Evolutionary conservation across 2,797 vertebrate species (phyloP), one percentile per base, ranked within the genome.

Genomic region (Antennarius maculatus): DNA sequence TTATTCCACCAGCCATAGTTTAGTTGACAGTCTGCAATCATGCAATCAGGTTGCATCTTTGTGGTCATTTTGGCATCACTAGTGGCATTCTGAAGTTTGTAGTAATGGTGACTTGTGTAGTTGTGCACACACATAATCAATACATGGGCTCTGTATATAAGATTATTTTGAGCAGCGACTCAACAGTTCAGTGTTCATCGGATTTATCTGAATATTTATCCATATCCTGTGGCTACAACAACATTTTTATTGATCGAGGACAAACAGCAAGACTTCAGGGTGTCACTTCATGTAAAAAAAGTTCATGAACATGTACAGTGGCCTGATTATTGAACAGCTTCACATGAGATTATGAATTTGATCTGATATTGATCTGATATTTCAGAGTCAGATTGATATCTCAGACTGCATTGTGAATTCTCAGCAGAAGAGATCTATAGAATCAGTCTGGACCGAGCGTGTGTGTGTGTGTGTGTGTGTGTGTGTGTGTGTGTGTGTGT

Each of bases 401-500:
- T 17, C 18, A 56, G 27, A 28, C 31, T 34, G 31, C 8, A 29
- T 61, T 34, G 34, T 45, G 17, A 58, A 43, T 18, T 15, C 34
- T 29, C 14, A 48, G 42, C 18, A 41, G 6, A 18, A 54, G 62
- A 48, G 31, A 51, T 37, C 15, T 61, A 54, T 67, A 16, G n/a
- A 46, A 4, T 17, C 16, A n/a, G 45, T 17, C 45, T 46, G n/a
- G 45, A 7, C 16, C 2, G 6, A 45, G 23, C 18, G 31, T 28
- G 8, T 52, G 39, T 58, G 49, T 45, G 28, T 43, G 7, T 63
- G 37, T n/a, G 8, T 4, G 1, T 39, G 27, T 72, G 42, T 76
- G 41, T 74, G 37, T 66, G 41, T 74, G 37, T 66, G 23, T 23
- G 23, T 23, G 23, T 23, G 23, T 23, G 23, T 23, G 23, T 23